A percentile compares a stretch with the other conserved stretches of the same genome.
phyloP scores from a whole-genome alignment of 1,140 invertebrate species.

The Papilio polytes region DNA sequence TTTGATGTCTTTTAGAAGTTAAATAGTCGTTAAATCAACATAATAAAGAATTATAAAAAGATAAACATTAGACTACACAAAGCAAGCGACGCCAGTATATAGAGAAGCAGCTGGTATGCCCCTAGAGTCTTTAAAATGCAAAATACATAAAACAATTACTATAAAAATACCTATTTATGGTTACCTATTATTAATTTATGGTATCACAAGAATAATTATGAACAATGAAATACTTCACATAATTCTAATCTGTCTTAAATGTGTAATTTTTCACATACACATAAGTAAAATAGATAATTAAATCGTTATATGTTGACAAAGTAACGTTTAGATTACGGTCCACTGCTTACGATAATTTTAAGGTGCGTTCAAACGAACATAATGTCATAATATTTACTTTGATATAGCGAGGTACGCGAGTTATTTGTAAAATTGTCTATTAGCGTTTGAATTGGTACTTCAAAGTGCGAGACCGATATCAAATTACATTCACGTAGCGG shows the following conservation, averaged over 20 bases:
- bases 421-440: slow-evolving; percentile 41
- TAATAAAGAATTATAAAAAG: too few relatives aligned
- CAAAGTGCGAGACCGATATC: slow-evolving; percentile 49
- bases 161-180: too few relatives aligned
- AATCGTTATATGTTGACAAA: not conserved
- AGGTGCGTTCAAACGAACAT: not conserved
- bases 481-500: slow-evolving; percentile 47
- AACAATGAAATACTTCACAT: too few relatives aligned
- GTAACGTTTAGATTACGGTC: not conserved
- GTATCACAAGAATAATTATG: too few relatives aligned
- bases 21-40: not conserved
- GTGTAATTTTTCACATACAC: not conserved
- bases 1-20: slow-evolving; percentile 4
- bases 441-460: slow-evolving; percentile 33
- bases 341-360: not conserved
- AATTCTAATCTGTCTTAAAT: not conserved
- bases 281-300: not conserved
- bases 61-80: too few relatives aligned
- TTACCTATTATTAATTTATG: too few relatives aligned
- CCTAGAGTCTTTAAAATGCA: too few relatives aligned
- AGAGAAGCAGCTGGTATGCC: too few relatives aligned
- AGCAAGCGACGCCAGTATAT: too few relatives aligned
- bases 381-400: slow-evolving; percentile 20
- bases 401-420: slow-evolving; percentile 1
- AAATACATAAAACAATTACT: too few relatives aligned